A percentile compares a stretch with the other conserved stretches of the same genome.
These are phyloP conservation scores for Zeuzera pyrina DNA, from an alignment of 2,888 invertebrate species.

Conservation along the genomic window DNA sequence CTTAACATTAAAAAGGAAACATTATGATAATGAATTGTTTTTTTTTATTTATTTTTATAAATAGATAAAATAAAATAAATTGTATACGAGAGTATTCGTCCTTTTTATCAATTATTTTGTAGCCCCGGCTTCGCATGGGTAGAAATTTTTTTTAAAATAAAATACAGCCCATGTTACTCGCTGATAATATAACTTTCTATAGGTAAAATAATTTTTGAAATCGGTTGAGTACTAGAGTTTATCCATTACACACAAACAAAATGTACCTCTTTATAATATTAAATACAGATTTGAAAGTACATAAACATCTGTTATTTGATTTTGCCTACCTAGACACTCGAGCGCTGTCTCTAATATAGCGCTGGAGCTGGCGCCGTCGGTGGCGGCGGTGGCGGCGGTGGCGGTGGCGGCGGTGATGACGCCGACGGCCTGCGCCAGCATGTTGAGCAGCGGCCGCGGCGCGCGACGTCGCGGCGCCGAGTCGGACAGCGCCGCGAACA, in stretches of 20 bases:
- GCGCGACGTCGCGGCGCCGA: conserved; percentile 52
- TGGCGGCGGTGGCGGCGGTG: conserved; percentile 61
- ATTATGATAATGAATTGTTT: background rate
- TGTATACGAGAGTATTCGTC: background rate
- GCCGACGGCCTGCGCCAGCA: conserved; percentile 38
- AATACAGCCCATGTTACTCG: too few species aligned
- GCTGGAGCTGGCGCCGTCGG: conserved; percentile 33
- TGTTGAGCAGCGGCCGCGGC: conserved; percentile 52
- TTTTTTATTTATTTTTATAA: background rate
- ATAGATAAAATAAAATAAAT: background rate
- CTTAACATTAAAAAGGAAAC: background rate
- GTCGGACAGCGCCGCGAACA: conserved; percentile 66
- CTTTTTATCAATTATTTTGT: too few species aligned
- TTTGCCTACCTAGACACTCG: conserved; percentile 79
- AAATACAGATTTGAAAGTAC: too few species aligned
- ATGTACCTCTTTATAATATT: too few species aligned
- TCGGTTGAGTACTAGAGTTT: too few species aligned
- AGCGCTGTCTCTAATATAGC: conserved; percentile 71
- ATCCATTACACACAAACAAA: too few species aligned
- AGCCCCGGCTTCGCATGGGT: too few species aligned
- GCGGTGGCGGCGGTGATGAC: conserved; percentile 45
- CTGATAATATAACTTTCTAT: too few species aligned
- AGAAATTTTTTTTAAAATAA: too few species aligned
- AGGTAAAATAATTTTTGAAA: too few species aligned
- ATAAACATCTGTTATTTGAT: too few species aligned